phyloP scores from a whole-genome alignment of 2,113 vertebrate species.

The Corythaixoides concolor region DNA sequence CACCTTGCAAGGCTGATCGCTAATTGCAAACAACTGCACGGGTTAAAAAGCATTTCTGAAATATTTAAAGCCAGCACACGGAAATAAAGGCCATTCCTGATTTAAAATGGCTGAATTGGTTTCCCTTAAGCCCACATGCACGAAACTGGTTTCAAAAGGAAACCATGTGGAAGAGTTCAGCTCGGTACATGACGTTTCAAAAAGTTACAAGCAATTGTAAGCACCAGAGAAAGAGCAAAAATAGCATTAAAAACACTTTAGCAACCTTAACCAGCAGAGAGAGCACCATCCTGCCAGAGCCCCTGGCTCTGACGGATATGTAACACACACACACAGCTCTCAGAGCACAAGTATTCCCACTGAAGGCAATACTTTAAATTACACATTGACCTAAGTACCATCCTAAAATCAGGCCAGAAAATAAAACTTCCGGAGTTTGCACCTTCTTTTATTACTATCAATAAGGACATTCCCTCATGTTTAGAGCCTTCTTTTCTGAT shows the following conservation, averaged over 20 bases:
- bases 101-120: slow-evolving; percentile 9
- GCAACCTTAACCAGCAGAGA: neutral
- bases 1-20: neutral
- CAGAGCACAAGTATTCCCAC: neutral
- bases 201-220: neutral
- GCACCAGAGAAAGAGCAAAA: neutral
- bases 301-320: neutral
- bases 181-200: neutral
- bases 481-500: neutral
- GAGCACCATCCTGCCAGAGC: neutral
- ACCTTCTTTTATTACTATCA: neutral
- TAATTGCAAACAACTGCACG: neutral
- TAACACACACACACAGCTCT: neutral
- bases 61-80: neutral
- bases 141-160: neutral
- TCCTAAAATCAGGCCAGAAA: neutral
- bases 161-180: slow-evolving; percentile 5
- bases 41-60: neutral
- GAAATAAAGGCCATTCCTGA: neutral
- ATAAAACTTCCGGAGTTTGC: neutral
- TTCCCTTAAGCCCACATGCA: neutral
- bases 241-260: slow-evolving; percentile 11
- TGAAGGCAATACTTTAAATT: neutral
- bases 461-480: neutral
- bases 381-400: neutral